These are phyloP conservation scores for Corvus hawaiiensis DNA, from an alignment of 2,113 vertebrate genomes.

Conservation along the genomic window DNA sequence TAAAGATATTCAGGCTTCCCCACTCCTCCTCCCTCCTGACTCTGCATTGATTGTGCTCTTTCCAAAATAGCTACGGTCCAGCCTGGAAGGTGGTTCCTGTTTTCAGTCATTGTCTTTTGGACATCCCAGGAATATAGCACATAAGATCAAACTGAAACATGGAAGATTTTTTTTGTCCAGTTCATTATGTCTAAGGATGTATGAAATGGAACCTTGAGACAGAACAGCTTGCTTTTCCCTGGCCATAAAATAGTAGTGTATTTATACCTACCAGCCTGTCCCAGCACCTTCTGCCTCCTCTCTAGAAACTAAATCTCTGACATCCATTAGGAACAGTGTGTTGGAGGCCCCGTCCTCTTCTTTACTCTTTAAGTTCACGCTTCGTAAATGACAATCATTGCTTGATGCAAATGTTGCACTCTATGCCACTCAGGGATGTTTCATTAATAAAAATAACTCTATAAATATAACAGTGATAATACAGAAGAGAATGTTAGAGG, in stretches of 20 bases:
- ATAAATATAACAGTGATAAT: slow-evolving; percentile 38
- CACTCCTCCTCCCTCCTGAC: not conserved
- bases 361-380: slow-evolving; percentile 29
- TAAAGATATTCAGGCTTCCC: not conserved
- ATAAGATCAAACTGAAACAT: not conserved
- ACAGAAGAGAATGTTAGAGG: slow-evolving; percentile 73
- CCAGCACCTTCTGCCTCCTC: slow-evolving; percentile 23
- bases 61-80: not conserved
- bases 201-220: not conserved
- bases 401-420: slow-evolving; percentile 77
- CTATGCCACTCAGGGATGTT: slow-evolving; percentile 86
- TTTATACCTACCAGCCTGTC: not conserved
- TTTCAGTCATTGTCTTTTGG: not conserved
- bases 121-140: not conserved
- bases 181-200: not conserved
- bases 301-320: not conserved
- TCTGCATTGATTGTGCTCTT: not conserved
- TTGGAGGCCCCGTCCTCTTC: not conserved
- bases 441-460: slow-evolving; percentile 68
- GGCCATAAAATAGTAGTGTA: not conserved
- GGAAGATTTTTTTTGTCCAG: not conserved
- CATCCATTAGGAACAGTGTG: not conserved
- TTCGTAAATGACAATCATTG: slow-evolving; percentile 87
- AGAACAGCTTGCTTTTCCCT: slow-evolving; percentile 12
- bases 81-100: not conserved